Evolutionary conservation across 35 echinoderm and acorn worm species (phyloP).

Genomic region (Hemicentrotus pulcherrimus): DNA sequence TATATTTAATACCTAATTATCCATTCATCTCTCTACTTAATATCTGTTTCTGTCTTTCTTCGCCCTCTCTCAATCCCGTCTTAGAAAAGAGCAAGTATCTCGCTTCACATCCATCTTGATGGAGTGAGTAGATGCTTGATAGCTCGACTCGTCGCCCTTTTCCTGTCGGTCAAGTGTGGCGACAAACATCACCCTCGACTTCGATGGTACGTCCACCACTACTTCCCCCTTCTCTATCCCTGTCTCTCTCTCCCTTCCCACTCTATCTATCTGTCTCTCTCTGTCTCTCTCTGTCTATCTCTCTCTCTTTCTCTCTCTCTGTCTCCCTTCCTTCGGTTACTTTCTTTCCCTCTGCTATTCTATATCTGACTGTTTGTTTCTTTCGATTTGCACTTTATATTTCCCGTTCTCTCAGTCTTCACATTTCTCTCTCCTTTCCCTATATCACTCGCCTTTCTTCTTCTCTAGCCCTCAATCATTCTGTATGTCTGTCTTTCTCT

Average conservation of each 20-base stretch:
- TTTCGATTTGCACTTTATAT: not conserved
- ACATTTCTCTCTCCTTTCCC: not conserved
- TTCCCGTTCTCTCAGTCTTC: no score
- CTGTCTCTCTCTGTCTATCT: not conserved
- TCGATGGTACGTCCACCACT: not conserved
- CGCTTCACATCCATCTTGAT: not conserved
- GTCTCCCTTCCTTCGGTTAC: not conserved
- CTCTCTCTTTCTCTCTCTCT: not conserved
- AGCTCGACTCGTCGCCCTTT: not conserved
- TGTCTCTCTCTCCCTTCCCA: not conserved
- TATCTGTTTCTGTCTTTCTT: not conserved
- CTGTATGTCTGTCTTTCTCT: not conserved
- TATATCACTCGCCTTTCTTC: not conserved
- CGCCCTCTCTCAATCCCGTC: not conserved
- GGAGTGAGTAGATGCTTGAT: not conserved
- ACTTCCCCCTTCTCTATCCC: not conserved
- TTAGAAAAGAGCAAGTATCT: not conserved
- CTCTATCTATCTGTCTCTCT: not conserved
- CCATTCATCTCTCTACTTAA: not conserved
- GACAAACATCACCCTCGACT: conserved; percentile 9
- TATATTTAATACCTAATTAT: not conserved
- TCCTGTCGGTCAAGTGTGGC: not conserved
- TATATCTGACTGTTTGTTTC: no score
- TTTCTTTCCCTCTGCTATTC: not conserved
- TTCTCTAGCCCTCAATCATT: no score